These are phyloP conservation scores for Nomada fucata DNA, from an alignment of 2,888 invertebrate genomes.

Conservation along the genomic window DNA sequence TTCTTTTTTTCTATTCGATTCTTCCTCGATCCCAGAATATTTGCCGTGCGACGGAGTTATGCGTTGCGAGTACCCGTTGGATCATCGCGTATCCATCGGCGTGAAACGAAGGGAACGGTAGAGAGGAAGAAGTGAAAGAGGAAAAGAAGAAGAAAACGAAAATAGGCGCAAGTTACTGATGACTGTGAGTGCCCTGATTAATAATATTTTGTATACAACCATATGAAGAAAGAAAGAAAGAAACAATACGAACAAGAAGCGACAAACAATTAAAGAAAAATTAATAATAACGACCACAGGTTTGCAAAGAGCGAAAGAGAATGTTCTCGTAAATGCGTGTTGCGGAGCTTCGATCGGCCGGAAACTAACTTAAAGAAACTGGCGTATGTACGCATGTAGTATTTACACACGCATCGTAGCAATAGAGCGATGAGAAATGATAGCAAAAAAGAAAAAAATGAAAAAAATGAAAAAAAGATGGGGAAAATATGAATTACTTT, in stretches of 20 bases:
- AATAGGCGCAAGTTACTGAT: constrained; percentile 37
- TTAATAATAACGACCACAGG: constrained; percentile 31
- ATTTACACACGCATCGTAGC: constrained; percentile 25
- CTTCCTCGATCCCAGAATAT: neutral
- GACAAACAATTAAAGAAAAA: constrained; percentile 19
- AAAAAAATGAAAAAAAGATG: constrained; percentile 29
- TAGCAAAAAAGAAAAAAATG: constrained; percentile 60
- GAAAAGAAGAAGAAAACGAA: neutral
- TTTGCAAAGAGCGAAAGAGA: neutral
- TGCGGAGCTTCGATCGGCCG: constrained; percentile 56
- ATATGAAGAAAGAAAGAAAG: constrained; percentile 11
- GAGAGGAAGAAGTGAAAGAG: neutral
- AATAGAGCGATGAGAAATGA: constrained; percentile 28
- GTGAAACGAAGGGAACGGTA: neutral
- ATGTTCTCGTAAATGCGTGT: constrained; percentile 33
- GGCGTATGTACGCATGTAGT: neutral
- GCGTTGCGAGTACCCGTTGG: too few species aligned
- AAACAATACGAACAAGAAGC: constrained; percentile 8
- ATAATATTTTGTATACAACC: constrained; percentile 76
- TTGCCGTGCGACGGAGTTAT: neutral
- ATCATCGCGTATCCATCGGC: too few species aligned
- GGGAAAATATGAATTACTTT: constrained; percentile 72
- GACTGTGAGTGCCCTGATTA: constrained; percentile 72
- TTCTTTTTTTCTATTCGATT: neutral
- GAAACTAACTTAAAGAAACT: constrained; percentile 58